These are phyloP conservation scores for Sarcoramphus papa DNA, from an alignment of 2,797 vertebrate species.

Conservation along the genomic window DNA sequence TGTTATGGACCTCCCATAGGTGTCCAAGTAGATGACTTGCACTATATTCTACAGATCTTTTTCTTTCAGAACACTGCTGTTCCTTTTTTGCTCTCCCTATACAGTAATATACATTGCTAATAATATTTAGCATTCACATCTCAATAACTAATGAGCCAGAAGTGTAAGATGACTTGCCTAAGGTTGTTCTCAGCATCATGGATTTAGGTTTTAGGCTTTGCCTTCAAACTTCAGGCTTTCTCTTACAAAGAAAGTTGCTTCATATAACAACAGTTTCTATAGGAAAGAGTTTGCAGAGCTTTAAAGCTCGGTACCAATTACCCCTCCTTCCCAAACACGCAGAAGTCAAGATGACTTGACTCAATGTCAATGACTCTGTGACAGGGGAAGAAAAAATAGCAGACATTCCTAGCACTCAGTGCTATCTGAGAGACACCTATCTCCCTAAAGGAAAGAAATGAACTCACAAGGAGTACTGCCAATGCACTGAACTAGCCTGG, in stretches of 20 bases:
- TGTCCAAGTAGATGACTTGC: not conserved
- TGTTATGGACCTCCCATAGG: not conserved
- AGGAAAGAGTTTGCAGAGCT: not conserved
- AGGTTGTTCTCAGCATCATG: not conserved
- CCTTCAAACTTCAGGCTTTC: not conserved
- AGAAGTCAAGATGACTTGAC: not conserved
- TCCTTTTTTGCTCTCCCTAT: not conserved
- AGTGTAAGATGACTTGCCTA: not conserved
- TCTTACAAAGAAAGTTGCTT: not conserved
- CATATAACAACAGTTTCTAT: not conserved
- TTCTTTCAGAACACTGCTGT: not conserved
- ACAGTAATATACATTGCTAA: not conserved
- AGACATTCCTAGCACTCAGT: not conserved
- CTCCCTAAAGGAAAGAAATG: not conserved
- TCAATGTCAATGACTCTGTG: not conserved
- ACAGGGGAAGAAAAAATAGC: not conserved
- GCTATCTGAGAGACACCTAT: not conserved
- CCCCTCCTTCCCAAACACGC: not conserved
- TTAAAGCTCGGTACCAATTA: not conserved
- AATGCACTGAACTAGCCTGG: not conserved
- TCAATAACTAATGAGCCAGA: not conserved
- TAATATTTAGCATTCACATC: not conserved
- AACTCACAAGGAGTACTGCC: not conserved
- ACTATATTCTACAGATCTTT: not conserved
- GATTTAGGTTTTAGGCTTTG: not conserved